Base-by-base conservation (phyloP, 2,797 vertebrate species). In the Poliocrania exsul region DNA sequence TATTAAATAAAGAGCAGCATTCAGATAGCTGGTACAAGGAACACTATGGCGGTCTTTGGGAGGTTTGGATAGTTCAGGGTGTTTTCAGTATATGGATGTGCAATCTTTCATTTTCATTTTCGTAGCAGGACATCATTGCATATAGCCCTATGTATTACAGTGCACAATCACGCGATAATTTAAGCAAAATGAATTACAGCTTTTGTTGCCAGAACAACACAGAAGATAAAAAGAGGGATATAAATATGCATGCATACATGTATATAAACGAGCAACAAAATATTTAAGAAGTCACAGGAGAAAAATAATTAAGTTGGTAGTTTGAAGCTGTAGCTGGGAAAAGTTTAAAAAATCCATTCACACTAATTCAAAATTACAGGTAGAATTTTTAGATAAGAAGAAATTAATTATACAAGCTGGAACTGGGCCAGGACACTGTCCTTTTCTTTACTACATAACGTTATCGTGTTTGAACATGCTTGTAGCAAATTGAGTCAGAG, bases 391-490 rank as follows among this genome's bases (percentile, higher is more conserved):
- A 90, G 92, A 93, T 96, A 96, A 94, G 51, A 46, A 83, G 26
- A 95, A 90, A 92, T 96, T 96, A 96, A 96, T 94, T 93, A 95
- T 73, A 73, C 70, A 89, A 84, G 38, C 69, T 96, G 93, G 92
- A 96, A 86, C 42, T 25, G n/a, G 53, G 51, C 93, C 94, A 92
- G 31, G 86, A 95, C 69, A 66, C 71, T 86, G 86, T 88, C 67
- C 66, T 92, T 92, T 86, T 89, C 64, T 79, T 33, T 64, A 73
- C 51, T 69, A 57, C 29, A 77, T 66, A 79, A 56, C 3, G 0
- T 90, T 93, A 96, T 86, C 89, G 60, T 80, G 77, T 93, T 85
- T 92, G 51, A 95, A 95, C 70, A 80, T 85, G 60, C 78, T 94
- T 77, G 60, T 93, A 86, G 88, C 66, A 93, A 90, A 88, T 29